These are phyloP conservation scores for Papilio demoleus DNA, from an alignment of 2,888 invertebrate species.

Conservation along the genomic window DNA sequence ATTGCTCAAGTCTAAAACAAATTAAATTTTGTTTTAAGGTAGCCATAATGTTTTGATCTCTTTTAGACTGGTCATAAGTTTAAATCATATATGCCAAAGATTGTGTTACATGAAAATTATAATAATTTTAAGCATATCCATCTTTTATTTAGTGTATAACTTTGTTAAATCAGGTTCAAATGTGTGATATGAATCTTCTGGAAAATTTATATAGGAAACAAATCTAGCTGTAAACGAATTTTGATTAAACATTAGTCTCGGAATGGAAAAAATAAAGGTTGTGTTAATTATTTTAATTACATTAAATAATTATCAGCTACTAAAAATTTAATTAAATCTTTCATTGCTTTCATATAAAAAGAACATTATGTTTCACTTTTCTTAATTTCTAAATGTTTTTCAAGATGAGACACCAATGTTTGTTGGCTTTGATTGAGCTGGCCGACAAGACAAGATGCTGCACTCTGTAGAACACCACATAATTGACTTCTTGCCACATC, in stretches of 20 bases:
- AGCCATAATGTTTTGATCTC: constrained; percentile 64
- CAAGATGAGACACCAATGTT: constrained; percentile 86
- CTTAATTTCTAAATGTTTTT: constrained; percentile 80
- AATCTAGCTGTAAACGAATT: neutral
- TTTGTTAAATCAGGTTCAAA: no score
- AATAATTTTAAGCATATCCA: constrained; percentile 23
- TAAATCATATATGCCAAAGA: constrained; percentile 65
- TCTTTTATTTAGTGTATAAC: constrained; percentile 19
- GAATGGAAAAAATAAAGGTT: neutral
- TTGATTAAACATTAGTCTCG: neutral
- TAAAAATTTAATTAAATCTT: constrained; percentile 36
- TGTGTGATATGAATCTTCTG: no score
- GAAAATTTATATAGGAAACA: no score
- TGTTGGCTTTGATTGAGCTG: constrained; percentile 88
- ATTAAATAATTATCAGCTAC: constrained; percentile 2
- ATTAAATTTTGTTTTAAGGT: constrained; percentile 38
- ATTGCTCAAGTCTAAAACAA: constrained; percentile 39
- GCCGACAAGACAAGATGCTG: constrained; percentile 85
- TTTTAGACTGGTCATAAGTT: constrained; percentile 66
- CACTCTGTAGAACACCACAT: constrained; percentile 87
- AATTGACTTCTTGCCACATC: constrained; percentile 86
- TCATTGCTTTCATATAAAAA: constrained; percentile 43
- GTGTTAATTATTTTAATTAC: no score
- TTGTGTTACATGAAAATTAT: constrained; percentile 55
- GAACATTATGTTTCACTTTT: constrained; percentile 46